Evolutionary conservation across 2,797 vertebrate genomes (phyloP).

Genomic region (Poeciliopsis paucimaculata): DNA sequence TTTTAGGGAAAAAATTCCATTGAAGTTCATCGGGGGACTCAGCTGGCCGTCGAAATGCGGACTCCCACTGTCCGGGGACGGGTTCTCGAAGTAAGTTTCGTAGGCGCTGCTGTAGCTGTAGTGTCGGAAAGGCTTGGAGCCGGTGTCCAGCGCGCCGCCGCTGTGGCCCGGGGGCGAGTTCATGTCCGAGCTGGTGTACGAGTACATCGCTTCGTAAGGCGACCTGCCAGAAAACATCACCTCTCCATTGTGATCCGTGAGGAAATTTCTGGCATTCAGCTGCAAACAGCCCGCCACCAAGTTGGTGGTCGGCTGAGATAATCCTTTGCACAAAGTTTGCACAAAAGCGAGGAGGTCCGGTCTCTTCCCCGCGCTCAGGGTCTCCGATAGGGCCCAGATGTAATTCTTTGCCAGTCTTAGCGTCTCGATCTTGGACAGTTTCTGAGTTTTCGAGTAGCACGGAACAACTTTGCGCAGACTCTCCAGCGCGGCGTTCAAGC

Average conservation of each 20-base stretch:
- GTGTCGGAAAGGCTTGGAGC: constrained; percentile 91
- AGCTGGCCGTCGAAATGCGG: constrained; percentile 94
- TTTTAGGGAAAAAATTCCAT: constrained; percentile 97
- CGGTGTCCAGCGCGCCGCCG: constrained; percentile 81
- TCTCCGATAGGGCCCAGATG: constrained; percentile 99
- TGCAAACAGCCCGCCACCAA: constrained; percentile 98
- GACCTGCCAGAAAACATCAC: constrained; percentile 87
- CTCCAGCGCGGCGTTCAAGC: constrained; percentile 95
- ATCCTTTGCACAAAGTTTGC: constrained; percentile 97
- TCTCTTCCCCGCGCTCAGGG: constrained; percentile 94
- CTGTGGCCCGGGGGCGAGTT: constrained; percentile 88
- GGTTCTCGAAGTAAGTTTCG: constrained; percentile 95
- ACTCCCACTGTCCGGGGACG: constrained; percentile 91
- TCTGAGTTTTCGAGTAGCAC: constrained; percentile 99
- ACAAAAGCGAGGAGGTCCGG: constrained; percentile 97
- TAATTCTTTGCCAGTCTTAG: constrained; percentile 97
- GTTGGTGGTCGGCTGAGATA: constrained; percentile 98
- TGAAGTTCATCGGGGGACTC: constrained; percentile 97
- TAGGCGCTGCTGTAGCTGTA: constrained; percentile 93
- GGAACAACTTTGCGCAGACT: constrained; percentile 98
- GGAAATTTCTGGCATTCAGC: constrained; percentile 95
- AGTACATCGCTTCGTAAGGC: constrained; percentile 91
- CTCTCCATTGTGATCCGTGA: constrained; percentile 94
- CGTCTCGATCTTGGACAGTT: constrained; percentile 99
- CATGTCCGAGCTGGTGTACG: constrained; percentile 91